Evolutionary conservation across 2,113 vertebrate genomes (phyloP).

Genomic region (Misgurnus mizolepis): DNA sequence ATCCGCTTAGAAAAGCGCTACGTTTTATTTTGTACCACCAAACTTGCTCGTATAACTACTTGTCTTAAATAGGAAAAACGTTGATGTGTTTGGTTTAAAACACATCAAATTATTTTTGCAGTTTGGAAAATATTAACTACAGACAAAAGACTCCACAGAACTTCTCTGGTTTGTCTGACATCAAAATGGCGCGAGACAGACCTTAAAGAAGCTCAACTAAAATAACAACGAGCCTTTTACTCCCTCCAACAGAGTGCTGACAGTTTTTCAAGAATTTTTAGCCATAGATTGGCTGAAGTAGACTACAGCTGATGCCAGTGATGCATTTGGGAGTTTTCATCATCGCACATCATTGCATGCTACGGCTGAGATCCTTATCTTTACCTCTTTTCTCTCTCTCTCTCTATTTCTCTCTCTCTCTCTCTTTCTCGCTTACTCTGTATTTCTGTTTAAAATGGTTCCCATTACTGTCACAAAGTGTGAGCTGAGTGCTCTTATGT

Average conservation of each 20-base stretch:
- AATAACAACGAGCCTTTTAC: too few species aligned
- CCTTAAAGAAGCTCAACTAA: too few species aligned
- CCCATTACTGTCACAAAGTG: conserved; percentile 33
- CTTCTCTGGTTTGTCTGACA: too few species aligned
- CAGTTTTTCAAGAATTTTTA: background rate
- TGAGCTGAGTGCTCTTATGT: conserved; percentile 21
- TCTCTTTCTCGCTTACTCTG: background rate
- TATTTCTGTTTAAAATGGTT: conserved; percentile 28
- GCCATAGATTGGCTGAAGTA: background rate
- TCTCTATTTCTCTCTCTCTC: background rate
- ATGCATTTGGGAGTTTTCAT: conserved; percentile 26
- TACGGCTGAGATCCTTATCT: conserved; percentile 18
- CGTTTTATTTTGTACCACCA: too few species aligned
- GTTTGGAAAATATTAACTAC: too few species aligned
- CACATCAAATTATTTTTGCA: too few species aligned
- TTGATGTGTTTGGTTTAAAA: too few species aligned
- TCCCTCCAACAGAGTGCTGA: background rate
- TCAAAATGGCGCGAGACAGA: too few species aligned
- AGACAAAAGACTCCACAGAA: too few species aligned
- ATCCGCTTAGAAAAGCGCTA: too few species aligned
- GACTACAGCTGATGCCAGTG: background rate
- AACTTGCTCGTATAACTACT: too few species aligned
- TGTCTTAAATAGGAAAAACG: too few species aligned
- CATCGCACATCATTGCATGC: conserved; percentile 41
- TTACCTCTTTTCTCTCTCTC: background rate